Base-by-base conservation (phyloP, 2,888 invertebrate genomes). In the Eulithis testata region DNA sequence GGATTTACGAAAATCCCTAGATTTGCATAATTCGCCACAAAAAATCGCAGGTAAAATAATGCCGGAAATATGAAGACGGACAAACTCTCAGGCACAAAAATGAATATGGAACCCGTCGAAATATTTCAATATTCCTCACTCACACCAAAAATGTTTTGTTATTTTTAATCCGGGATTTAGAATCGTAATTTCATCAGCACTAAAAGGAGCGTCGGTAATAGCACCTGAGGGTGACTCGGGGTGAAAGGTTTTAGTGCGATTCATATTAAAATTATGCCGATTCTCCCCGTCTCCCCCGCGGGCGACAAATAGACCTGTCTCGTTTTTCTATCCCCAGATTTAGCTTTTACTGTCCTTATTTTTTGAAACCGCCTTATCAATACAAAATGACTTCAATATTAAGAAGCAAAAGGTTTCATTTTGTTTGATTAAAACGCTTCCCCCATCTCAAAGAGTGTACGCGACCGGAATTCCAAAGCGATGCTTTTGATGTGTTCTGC, bases 221-320 rank as follows among this genome's bases (percentile, higher is more conserved):
- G 64, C 66, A 66, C 71, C 77, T 69, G 68, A 60, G 72, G 73
- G 73, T 64, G 66, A 62, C 56, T 66, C 47, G 56, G 59, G 68
- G 60, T 65, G 67, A 70, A 69, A 74, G 65, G 68, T 71, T 75
- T 55, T 27, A 56, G 55, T 60, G 69, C 72, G 73, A 76, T 74
- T 77, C 75, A 65, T 76, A 74, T 76, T 76, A 76, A 75, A 77
- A 75, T 77, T 64, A 76, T 66, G 65, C 45, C 69, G 60, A 55
- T 63, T 60, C 60, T 53, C 53, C 65, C 56, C 12, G 47, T 49
- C 60, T 40, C 62, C 52, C 55, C 49, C 52, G 55, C 55, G 56
- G 52, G 44, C 66, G 66, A 59, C 70, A 66, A 68, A 65, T 68
- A 70, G 56, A 63, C 63, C 67, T 60, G 64, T 68, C 64, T 64